Base-by-base conservation (phyloP, 2,888 invertebrate genomes). In the Diadegma fenestrale region DNA sequence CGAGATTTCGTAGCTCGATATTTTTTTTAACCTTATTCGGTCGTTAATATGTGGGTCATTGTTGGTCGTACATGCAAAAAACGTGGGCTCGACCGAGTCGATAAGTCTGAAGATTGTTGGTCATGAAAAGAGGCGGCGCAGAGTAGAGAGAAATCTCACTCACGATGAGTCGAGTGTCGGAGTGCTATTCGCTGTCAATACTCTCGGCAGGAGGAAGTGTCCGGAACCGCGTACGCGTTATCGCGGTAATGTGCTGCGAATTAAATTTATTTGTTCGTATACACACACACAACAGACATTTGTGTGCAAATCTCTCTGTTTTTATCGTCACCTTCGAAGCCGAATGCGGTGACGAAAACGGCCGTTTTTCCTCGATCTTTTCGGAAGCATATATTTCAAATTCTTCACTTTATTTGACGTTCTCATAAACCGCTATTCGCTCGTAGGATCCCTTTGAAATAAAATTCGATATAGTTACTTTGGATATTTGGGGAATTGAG, bases 201-300 rank as follows among this genome's bases (percentile, higher is more conserved):
- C 78, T 82, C 82, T 79, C 82, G 75, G 63, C 64, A 85, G 45
- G n/a, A 82, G 81, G 78, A 85, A 85, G 84, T 78, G 68, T 79
- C 79, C 75, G 75, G 78, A 64, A 63, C 73, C 71, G 72, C 64
- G 75, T 54, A 63, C 81, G 14, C 58, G 75, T 85, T 85, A 85
- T 82, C 85, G 78, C 75, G 82, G 79, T 82, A 85, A 72, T 75
- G 78, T 45, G 43, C 19, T 22, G 19, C 33, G 54, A 58, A 72
- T 69, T n/a, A 69, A 45, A 48, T 33, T 19, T 0, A 45, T 33
- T 10, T 19, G 41, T 26, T 26, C 58, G n/a, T 48, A 6, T 1
- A 10, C 19, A 22, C 14, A 69, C 26, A 26, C 48, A 6, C 64
- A 12, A 26, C 17, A 51, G n/a, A 54, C 30, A 48, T 68, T 30